Base-by-base conservation (phyloP, 2,797 vertebrate genomes). In the Ptychobarbus kaznakovi region DNA sequence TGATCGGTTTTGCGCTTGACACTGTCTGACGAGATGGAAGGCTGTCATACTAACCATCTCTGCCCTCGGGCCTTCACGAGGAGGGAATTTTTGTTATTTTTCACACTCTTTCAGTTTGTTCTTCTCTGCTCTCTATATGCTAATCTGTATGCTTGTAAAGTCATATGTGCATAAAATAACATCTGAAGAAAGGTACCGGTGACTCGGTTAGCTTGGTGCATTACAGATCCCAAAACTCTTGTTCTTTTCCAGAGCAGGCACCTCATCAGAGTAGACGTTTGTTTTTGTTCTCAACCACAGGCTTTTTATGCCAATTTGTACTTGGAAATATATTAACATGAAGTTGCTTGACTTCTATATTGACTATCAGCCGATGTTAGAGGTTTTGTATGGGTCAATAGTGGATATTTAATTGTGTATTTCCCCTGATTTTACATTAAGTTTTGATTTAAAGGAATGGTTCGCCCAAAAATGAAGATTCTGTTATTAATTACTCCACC, bases 121-220 rank as follows among this genome's bases (percentile, higher is more conserved):
- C 76, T 86, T 74, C 49, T 80, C 66, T 82, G 46, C 83, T 80
- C 51, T 85, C 56, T 82, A 65, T 81, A 86, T 87, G 88, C 84
- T 86, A 89, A 87, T 87, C 66, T 69, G 65, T 28, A 61, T 63
- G 58, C 84, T 84, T 86, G 81, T 82, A 58, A 73, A 74, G 51
- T 78, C 73, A 75, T 49, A 82, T 53, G 80, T 79, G 81, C 79
- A 73, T 86, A 80, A 80, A 77, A 87, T 82, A 74, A 77, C 20
- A 35, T 82, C 65, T 80, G 69, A 82, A 86, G 69, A 87, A 84
- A 84, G 83, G 42, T 84, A 65, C 7, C 16, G 32, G 63, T 72
- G 63, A 22, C 32, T 72, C 51, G 3, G 76, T 44, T 70, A 80
- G 25, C 42, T 28, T 53, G 65, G 22, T 68, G 38, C n/a, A 40